phyloP scores from a whole-genome alignment of 2,113 vertebrate genomes.

The Corythaixoides concolor region DNA sequence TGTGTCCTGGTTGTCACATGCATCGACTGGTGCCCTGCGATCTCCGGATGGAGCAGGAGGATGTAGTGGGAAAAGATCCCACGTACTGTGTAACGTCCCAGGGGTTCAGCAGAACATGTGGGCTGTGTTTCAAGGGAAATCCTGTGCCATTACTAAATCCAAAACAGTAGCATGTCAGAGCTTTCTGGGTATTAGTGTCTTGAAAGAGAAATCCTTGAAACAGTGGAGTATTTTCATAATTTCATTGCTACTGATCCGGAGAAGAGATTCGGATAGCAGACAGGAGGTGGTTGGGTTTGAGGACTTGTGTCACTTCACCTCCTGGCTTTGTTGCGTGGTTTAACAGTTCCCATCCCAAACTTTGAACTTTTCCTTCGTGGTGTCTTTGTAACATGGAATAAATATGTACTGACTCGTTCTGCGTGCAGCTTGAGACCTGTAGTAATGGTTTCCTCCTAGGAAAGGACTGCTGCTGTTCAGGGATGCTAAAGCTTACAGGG shows the following conservation, averaged over 20 bases:
- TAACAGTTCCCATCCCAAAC: not conserved
- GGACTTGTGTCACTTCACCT: not conserved
- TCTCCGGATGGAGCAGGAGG: not conserved
- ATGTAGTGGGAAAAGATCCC: not conserved
- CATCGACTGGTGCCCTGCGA: not conserved
- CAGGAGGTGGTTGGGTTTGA: not conserved
- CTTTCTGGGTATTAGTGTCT: not conserved
- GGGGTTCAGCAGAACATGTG: not conserved
- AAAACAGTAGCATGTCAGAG: not conserved
- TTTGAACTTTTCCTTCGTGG: not conserved
- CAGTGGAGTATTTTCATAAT: not conserved
- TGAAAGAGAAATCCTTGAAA: not conserved
- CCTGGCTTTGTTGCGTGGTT: not conserved
- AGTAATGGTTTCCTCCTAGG: not conserved
- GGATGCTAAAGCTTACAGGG: not conserved
- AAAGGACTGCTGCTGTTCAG: not conserved
- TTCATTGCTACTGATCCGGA: not conserved
- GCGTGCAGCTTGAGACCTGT: not conserved
- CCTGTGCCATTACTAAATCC: not conserved
- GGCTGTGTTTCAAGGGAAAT: not conserved
- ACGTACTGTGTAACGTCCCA: not conserved
- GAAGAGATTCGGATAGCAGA: not conserved
- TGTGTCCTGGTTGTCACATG: not conserved
- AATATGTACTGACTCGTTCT: not conserved
- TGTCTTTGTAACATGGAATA: not conserved